Evolutionary conservation across 2,797 vertebrate genomes (phyloP).

Genomic region (Rhyacichthys aspro): DNA sequence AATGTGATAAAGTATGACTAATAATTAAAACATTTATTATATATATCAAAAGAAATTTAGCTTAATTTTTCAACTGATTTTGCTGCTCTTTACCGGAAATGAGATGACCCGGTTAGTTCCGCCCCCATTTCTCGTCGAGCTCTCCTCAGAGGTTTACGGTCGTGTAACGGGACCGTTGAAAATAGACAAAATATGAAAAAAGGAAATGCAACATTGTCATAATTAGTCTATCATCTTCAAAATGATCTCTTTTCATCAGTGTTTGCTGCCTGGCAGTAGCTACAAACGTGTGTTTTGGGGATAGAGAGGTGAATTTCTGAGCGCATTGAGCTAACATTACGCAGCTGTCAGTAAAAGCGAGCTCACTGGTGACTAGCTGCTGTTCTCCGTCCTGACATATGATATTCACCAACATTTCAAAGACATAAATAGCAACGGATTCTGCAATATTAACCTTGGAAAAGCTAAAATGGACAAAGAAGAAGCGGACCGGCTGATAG

Average conservation of each 20-base stretch:
- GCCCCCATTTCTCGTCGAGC: constrained; percentile 32
- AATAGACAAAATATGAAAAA: neutral
- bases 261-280: constrained; percentile 28
- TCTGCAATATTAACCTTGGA: neutral
- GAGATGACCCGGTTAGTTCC: constrained; percentile 29
- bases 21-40: too few relatives aligned
- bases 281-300: constrained; percentile 10
- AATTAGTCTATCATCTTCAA: neutral
- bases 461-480: constrained; percentile 75
- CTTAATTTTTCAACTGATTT: neutral
- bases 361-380: constrained; percentile 44
- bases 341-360: constrained; percentile 55
- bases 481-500: constrained; percentile 82
- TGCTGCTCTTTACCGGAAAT: constrained; percentile 35
- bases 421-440: constrained; percentile 11
- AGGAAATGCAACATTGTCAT: neutral
- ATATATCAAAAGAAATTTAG: neutral
- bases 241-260: constrained; percentile 36
- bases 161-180: constrained; percentile 22
- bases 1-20: too few relatives aligned
- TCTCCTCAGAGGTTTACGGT: constrained; percentile 1
- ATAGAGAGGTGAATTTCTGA: constrained; percentile 24
- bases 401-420: constrained; percentile 39
- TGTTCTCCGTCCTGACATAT: constrained; percentile 39
- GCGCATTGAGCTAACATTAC: constrained; percentile 43